Base-by-base conservation (phyloP, 2,888 invertebrate species). In the Amblyteles armatorius region DNA sequence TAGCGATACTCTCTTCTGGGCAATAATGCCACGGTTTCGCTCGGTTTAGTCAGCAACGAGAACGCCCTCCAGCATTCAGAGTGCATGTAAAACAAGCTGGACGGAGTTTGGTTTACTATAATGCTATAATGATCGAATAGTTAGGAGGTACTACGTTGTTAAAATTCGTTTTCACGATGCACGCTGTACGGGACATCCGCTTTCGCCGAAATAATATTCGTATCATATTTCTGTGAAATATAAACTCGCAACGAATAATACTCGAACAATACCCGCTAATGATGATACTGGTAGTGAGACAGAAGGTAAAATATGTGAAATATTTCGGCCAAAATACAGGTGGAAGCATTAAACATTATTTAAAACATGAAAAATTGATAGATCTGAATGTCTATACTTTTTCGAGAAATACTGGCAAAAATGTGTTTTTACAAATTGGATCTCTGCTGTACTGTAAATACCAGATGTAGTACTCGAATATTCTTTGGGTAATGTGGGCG, bases 1-100 rank as follows among this genome's bases (percentile, higher is more conserved):
- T 87, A 83, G 83, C 81, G 72, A 77, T 84, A 79, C 83, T 60
- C 82, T 52, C 71, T 76, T 82, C 74, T 87, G 73, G 57, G 57
- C 73, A 60, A 78, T 79, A 79, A 83, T 80, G 76, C 36, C 13
- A 65, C 63, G 80, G 83, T 83, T 67, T 83, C 79, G 80, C 83
- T 83, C 80, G 78, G 82, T 84, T 84, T 84, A 74, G 79, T 79
- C 71, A 65, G 84, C 65, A 74, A 73, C 69, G 82, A 74, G 22
- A 65, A 33, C 50, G 57, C 65, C 19, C 74, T 44, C 55, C 69
- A 60, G 69, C 36, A 79, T 72, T 36, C 71, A 82, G 71, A 74
- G 77, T 71, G 79, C 74, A 74, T 79, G 73, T 78, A 74, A 82
- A 81, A 81, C 84, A 82, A 29, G 16, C 63, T 82, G 67, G 57